These are phyloP conservation scores for Myotis yumanensis DNA, from an alignment of 2,113 vertebrate genomes.

Conservation along the genomic window DNA sequence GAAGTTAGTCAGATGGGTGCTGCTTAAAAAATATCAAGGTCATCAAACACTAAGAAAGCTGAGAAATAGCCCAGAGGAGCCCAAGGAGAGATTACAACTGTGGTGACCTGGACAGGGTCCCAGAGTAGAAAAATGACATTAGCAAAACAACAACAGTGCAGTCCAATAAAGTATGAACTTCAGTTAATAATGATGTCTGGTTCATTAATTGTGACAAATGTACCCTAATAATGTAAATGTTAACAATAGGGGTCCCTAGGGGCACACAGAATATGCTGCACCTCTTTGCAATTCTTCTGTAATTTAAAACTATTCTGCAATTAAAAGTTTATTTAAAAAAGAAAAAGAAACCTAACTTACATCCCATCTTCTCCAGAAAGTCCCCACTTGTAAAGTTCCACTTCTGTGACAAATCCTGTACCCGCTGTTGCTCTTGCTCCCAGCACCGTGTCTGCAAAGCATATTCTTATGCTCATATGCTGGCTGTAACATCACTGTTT, in stretches of 20 bases:
- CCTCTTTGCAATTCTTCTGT: not conserved
- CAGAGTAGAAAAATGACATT: not conserved
- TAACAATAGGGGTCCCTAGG: not conserved
- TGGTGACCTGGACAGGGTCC: not conserved
- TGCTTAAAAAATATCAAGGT: not conserved
- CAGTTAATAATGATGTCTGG: not conserved
- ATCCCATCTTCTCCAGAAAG: not conserved
- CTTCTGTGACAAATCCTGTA: not conserved
- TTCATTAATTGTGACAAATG: not conserved
- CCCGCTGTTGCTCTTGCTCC: not conserved
- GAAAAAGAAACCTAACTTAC: not conserved
- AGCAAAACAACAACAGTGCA: not conserved
- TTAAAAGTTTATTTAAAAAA: not conserved
- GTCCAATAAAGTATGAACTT: not conserved
- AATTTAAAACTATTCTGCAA: not conserved
- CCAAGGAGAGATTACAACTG: not conserved
- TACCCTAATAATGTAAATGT: not conserved
- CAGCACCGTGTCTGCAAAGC: not conserved
- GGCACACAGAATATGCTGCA: fast-evolving
- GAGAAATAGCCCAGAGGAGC: not conserved
- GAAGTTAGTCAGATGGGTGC: too few species aligned
- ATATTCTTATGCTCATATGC: too few species aligned
- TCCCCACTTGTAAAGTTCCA: not conserved
- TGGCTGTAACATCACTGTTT: not conserved
- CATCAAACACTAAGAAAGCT: not conserved